phyloP scores from a whole-genome alignment of 2,888 invertebrate genomes.

The Zootermopsis nevadensis region DNA sequence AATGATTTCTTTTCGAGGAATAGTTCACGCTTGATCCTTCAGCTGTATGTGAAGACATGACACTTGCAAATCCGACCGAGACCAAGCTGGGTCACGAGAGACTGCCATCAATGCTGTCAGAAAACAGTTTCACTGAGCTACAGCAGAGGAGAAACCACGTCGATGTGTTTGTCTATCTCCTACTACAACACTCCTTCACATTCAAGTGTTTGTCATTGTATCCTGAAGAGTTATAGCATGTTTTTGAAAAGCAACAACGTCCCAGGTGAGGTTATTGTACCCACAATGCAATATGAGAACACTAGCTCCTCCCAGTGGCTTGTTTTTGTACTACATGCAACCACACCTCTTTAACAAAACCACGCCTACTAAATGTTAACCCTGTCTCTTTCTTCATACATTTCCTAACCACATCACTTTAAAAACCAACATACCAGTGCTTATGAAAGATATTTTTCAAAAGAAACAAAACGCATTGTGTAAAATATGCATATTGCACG shows the following conservation, averaged over 20 bases:
- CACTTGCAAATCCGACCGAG: not conserved
- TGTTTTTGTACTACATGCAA: conserved; percentile 33
- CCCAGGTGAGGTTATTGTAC: conserved; percentile 22
- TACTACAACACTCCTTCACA: not conserved
- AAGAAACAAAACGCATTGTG: not conserved
- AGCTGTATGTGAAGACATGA: too few species aligned
- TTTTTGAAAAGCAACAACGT: conserved; percentile 6
- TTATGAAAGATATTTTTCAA: not conserved
- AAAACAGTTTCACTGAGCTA: not conserved
- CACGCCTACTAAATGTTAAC: conserved; percentile 40
- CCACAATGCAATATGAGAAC: conserved; percentile 29
- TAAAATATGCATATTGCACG: conserved; percentile 37
- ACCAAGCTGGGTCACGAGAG: not conserved
- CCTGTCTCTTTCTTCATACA: not conserved
- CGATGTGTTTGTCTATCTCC: not conserved
- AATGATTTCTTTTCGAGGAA: too few species aligned
- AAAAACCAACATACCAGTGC: not conserved
- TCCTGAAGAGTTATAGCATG: not conserved
- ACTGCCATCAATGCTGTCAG: too few species aligned
- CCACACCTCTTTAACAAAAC: conserved; percentile 48
- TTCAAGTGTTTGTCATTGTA: conserved; percentile 1
- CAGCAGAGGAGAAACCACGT: not conserved
- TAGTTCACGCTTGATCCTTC: too few species aligned
- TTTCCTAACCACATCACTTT: conserved; percentile 8
- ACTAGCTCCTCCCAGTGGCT: conserved; percentile 49